These are phyloP conservation scores for Micronycteris hirsuta DNA, from an alignment of 2,113 vertebrate genomes.

Conservation along the genomic window DNA sequence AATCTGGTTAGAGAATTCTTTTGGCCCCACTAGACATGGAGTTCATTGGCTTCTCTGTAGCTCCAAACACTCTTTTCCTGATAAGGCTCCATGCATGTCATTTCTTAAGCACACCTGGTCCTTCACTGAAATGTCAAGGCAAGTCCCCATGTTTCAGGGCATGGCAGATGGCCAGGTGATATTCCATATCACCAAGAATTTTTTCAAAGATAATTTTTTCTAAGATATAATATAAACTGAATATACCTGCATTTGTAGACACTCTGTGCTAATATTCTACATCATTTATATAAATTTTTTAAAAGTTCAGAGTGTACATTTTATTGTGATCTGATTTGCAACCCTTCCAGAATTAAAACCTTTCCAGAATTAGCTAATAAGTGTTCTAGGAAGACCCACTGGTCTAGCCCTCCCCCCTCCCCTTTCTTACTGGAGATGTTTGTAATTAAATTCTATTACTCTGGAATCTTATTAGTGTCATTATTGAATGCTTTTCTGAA, in stretches of 20 bases:
- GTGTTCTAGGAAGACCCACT: conserved; percentile 58
- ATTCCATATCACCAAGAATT: conserved; percentile 61
- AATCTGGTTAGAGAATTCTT: conserved; percentile 30
- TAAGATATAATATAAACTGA: neutral
- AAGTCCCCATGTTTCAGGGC: conserved; percentile 66
- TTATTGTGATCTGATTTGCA: neutral
- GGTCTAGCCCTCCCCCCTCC: neutral
- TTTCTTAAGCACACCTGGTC: conserved; percentile 62
- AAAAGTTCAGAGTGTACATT: conserved; percentile 36
- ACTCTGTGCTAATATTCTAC: conserved; percentile 50
- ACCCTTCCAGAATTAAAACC: neutral
- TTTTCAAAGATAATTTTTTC: conserved; percentile 46
- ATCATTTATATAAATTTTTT: conserved; percentile 23
- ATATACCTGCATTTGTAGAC: conserved; percentile 34
- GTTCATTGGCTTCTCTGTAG: neutral
- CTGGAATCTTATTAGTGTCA: conserved; percentile 79
- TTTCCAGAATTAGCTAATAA: conserved; percentile 48
- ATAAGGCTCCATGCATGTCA: neutral
- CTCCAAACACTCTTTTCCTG: neutral
- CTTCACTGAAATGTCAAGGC: conserved; percentile 69
- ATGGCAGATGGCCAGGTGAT: conserved; percentile 60
- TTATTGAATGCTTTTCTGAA: conserved; percentile 81
- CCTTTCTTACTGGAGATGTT: conserved; percentile 68
- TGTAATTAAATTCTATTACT: conserved; percentile 80
- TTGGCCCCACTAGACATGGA: neutral